phyloP scores from a whole-genome alignment of 2,888 invertebrate genomes.

The Rhingia campestris region DNA sequence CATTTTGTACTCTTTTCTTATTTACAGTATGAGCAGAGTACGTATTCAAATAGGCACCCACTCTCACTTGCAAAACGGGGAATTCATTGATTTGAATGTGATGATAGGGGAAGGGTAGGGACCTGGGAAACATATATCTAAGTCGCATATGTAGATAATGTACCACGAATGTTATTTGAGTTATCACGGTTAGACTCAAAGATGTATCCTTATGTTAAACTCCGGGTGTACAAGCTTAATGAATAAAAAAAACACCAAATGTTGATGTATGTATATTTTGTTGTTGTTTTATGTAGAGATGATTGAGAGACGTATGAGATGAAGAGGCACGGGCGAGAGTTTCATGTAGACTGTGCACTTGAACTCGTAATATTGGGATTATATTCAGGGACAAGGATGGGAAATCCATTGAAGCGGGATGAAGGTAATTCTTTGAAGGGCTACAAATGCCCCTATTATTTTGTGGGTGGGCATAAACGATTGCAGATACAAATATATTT shows the following conservation, averaged over 20 bases:
- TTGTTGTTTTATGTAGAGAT: background rate
- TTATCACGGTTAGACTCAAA: too few species aligned
- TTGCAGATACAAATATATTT: background rate
- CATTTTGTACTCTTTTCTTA: background rate
- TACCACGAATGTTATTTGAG: too few species aligned
- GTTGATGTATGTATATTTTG: too few species aligned
- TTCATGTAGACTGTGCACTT: constrained; percentile 25
- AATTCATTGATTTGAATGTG: background rate
- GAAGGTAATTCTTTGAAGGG: constrained; percentile 18
- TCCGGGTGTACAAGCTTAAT: too few species aligned
- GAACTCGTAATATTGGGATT: constrained; percentile 8
- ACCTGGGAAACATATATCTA: too few species aligned
- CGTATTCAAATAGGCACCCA: constrained; percentile 2
- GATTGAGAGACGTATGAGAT: constrained; percentile 15
- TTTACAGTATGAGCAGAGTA: background rate
- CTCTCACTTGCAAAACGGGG: background rate
- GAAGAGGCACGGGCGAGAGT: constrained; percentile 5
- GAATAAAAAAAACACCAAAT: too few species aligned
- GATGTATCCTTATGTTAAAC: too few species aligned
- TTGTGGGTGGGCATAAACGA: background rate
- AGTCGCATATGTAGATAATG: too few species aligned
- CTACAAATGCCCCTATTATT: background rate
- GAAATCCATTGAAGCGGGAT: constrained; percentile 25
- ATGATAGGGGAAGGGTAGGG: too few species aligned
- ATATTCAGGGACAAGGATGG: constrained; percentile 32